These are phyloP conservation scores for Thomomys bottae DNA, from an alignment of 2,113 vertebrate genomes.

Conservation along the genomic window DNA sequence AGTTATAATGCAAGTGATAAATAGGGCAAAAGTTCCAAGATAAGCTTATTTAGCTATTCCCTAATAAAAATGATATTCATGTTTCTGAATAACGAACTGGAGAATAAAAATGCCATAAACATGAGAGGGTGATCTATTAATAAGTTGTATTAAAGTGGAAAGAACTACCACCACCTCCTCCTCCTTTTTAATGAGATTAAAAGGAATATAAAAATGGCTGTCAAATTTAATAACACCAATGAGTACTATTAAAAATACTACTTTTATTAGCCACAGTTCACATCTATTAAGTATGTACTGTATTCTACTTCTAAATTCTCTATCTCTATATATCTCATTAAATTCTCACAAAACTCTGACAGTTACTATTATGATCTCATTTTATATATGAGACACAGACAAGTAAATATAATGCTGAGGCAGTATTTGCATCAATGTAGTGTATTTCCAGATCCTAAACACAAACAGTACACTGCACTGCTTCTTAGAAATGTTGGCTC, in stretches of 20 bases:
- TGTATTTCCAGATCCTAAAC: neutral
- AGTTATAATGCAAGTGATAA: neutral
- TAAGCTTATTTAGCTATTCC: neutral
- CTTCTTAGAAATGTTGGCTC: neutral
- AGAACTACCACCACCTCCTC: neutral
- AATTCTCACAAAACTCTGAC: neutral
- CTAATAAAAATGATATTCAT: conserved; percentile 1
- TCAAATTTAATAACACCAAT: neutral
- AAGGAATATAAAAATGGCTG: neutral
- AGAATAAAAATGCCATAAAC: neutral
- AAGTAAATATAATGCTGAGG: neutral
- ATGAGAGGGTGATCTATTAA: neutral
- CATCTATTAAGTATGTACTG: neutral
- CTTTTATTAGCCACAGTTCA: neutral
- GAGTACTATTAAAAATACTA: neutral
- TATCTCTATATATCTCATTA: neutral
- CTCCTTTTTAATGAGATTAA: neutral
- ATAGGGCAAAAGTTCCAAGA: neutral
- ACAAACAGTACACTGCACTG: neutral
- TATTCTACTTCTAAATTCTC: neutral
- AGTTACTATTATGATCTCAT: neutral
- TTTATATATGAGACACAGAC: neutral
- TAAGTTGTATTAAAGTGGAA: neutral
- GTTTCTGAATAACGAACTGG: neutral
- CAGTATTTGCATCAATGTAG: neutral